A percentile compares a stretch with the other conserved stretches of the same genome.
Evolutionary conservation across 2,113 vertebrate species (phyloP).

Genomic region (Vidua macroura): DNA sequence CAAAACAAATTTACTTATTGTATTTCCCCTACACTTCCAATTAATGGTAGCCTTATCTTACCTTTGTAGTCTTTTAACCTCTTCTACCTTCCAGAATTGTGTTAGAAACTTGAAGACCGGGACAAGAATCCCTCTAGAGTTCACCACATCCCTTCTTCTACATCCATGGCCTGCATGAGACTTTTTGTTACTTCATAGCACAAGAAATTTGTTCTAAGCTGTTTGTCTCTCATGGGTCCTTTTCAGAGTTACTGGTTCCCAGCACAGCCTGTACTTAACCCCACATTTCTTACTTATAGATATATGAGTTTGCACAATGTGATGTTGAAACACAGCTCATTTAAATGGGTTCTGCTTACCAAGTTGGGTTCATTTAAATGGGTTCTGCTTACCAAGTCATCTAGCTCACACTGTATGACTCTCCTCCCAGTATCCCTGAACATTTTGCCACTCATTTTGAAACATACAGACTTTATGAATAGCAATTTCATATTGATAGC

Average conservation of each 20-base stretch:
- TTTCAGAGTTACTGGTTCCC: not conserved
- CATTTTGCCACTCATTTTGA: not conserved
- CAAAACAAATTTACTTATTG: not conserved
- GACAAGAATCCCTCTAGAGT: not conserved
- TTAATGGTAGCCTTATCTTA: not conserved
- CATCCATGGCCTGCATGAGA: not conserved
- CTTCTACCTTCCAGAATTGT: not conserved
- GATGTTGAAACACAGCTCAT: not conserved
- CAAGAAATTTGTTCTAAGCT: not conserved
- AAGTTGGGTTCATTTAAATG: not conserved
- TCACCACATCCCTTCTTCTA: not conserved
- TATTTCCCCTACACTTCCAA: not conserved
- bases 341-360: not conserved
- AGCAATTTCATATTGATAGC: not conserved
- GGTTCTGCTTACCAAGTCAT: not conserved
- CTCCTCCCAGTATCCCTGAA: not conserved
- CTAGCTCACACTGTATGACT: not conserved
- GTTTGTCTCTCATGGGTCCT: not conserved
- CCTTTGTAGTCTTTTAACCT: not conserved
- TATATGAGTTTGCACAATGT: not conserved
- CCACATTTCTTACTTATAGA: not conserved
- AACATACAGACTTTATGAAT: not conserved
- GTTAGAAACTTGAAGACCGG: not conserved
- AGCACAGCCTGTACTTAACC: not conserved
- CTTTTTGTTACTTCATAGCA: not conserved